A percentile compares a stretch with the other conserved stretches of the same genome.
Evolutionary conservation across 2,113 vertebrate genomes (phyloP).

Genomic region (Hucho hucho): DNA sequence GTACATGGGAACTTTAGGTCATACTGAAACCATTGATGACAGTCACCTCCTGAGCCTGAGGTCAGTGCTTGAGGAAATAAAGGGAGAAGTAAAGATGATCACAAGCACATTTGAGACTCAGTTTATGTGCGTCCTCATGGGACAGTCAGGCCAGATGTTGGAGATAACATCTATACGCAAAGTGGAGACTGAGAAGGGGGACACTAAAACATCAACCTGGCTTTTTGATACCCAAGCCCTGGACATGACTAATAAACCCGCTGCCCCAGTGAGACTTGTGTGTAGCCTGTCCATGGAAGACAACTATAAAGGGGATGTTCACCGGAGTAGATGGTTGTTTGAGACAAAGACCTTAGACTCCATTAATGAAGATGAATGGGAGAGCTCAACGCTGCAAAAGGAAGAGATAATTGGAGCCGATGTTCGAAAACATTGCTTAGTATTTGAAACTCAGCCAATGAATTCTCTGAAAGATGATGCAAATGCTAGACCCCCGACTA

Average conservation of each 20-base stretch:
- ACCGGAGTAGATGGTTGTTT: slow-evolving; percentile 83
- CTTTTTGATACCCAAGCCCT: slow-evolving; percentile 84
- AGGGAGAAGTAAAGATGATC: slow-evolving; percentile 78
- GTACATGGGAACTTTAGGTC: slow-evolving; percentile 75
- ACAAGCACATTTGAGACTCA: slow-evolving; percentile 84
- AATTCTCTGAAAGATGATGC: slow-evolving; percentile 78
- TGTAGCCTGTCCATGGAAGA: slow-evolving; percentile 82
- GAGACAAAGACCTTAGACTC: slow-evolving; percentile 82
- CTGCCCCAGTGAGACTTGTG: slow-evolving; percentile 76
- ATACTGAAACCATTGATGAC: slow-evolving; percentile 81
- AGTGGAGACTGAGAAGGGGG: slow-evolving; percentile 81
- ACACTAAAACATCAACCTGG: slow-evolving; percentile 81
- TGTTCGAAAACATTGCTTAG: slow-evolving; percentile 83
- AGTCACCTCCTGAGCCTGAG: slow-evolving; percentile 78
- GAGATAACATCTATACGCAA: slow-evolving; percentile 82
- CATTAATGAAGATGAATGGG: slow-evolving; percentile 72
- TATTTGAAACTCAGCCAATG: slow-evolving; percentile 85
- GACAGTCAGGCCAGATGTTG: slow-evolving; percentile 79
- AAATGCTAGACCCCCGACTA: slow-evolving; percentile 56
- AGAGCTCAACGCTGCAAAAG: slow-evolving; percentile 67
- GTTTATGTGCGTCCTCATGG: slow-evolving; percentile 81
- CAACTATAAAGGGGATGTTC: slow-evolving; percentile 63
- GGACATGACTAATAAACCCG: slow-evolving; percentile 73
- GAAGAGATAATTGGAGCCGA: slow-evolving; percentile 79
- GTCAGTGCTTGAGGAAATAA: slow-evolving; percentile 83